Evolutionary conservation across 2,888 invertebrate species (phyloP).

Genomic region (Diplazon laetatorius): DNA sequence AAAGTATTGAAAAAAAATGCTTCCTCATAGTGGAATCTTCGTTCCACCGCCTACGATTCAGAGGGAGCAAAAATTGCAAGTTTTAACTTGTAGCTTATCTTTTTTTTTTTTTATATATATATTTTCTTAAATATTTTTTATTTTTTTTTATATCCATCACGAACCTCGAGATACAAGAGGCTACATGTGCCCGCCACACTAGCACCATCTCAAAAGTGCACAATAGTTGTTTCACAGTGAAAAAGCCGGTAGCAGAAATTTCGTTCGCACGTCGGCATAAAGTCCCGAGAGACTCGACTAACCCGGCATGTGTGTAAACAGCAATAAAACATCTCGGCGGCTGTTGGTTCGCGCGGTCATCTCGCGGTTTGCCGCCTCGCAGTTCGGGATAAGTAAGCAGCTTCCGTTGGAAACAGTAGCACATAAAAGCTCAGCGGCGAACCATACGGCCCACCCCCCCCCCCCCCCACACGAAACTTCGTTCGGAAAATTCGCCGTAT

Average conservation of each 20-base stretch:
- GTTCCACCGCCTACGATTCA: too few species aligned
- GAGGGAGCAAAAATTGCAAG: too few species aligned
- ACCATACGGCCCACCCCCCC: too few species aligned
- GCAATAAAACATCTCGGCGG: constrained; percentile 75
- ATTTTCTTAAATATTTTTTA: neutral
- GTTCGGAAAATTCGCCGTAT: constrained; percentile 57
- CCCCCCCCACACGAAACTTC: constrained; percentile 2
- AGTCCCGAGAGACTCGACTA: constrained; percentile 55
- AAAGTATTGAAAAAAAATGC: too few species aligned
- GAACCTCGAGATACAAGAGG: neutral
- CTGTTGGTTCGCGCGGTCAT: constrained; percentile 64
- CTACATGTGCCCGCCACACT: neutral
- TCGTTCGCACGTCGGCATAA: constrained; percentile 36
- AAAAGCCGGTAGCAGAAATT: constrained; percentile 18
- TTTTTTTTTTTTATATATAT: too few species aligned
- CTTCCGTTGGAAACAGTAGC: constrained; percentile 54
- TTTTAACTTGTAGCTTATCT: too few species aligned
- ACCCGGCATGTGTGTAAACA: constrained; percentile 79
- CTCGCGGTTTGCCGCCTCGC: constrained; percentile 59
- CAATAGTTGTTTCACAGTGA: constrained; percentile 8
- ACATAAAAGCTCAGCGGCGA: constrained; percentile 9
- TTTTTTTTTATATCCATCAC: neutral
- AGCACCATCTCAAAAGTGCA: constrained; percentile 11
- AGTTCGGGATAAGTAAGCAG: constrained; percentile 69
- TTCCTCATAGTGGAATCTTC: too few species aligned